Conservation (phyloP, 2,797 vertebrate genomes). For the Margarornis squamiger region DNA sequence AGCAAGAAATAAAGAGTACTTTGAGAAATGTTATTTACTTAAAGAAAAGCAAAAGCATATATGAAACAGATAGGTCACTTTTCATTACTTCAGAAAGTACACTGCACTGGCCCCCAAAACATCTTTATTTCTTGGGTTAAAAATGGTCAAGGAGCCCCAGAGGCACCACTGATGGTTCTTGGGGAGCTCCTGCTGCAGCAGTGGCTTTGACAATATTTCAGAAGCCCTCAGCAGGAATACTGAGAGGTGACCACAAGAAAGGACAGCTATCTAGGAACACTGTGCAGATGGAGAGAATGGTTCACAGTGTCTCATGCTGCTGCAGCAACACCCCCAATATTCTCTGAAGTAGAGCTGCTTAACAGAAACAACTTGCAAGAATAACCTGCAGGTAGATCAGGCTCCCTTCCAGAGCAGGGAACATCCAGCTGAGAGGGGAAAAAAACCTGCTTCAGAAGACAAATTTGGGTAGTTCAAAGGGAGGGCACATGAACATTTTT, state of each 20-base stretch:
- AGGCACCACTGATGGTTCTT: not conserved
- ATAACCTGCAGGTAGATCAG: not conserved
- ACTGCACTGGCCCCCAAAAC: not conserved
- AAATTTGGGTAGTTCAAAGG: slow-evolving; percentile 47
- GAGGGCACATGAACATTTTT: slow-evolving; percentile 51
- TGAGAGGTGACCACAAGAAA: rapidly evolving
- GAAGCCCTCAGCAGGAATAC: not conserved
- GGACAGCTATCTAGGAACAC: not conserved
- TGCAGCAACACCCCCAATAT: not conserved
- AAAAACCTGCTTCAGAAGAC: not conserved
- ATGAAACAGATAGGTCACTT: not conserved
- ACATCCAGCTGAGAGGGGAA: not conserved
- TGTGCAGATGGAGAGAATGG: rapidly evolving
- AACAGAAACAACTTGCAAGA: not conserved
- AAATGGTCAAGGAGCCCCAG: not conserved
- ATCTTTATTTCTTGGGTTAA: not conserved
- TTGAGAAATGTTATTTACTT: not conserved
- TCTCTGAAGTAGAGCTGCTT: not conserved
- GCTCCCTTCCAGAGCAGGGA: not conserved
- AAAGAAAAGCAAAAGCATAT: not conserved
- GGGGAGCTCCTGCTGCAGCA: not conserved
- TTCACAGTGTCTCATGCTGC: rapidly evolving
- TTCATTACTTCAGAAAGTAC: not conserved
- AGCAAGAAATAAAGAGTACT: not conserved
- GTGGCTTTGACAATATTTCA: rapidly evolving